These are phyloP conservation scores for Ispidina picta DNA, from an alignment of 2,797 vertebrate species.

Conservation along the genomic window DNA sequence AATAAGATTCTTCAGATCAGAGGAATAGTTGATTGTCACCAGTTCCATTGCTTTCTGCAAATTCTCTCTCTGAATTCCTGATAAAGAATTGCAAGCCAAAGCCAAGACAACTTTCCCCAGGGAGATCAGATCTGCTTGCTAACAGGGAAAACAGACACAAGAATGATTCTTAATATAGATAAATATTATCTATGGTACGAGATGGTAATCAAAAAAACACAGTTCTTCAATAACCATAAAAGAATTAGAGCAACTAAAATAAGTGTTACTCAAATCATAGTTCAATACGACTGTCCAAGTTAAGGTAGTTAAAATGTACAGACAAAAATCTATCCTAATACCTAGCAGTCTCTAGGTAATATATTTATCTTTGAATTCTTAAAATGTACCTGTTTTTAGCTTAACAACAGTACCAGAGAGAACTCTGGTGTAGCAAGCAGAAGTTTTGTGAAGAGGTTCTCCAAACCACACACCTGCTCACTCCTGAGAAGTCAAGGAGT, in stretches of 20 bases:
- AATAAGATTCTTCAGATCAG: conserved; percentile 99
- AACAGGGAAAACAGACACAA: conserved; percentile 61
- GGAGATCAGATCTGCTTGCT: conserved; percentile 99
- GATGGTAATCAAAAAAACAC: background rate
- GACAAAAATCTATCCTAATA: background rate
- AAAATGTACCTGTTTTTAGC: background rate
- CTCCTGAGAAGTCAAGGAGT: background rate
- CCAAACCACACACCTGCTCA: background rate
- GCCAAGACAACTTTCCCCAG: conserved; percentile 99
- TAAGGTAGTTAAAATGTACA: background rate
- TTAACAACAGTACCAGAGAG: background rate
- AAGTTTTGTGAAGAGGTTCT: background rate
- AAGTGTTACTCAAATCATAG: background rate
- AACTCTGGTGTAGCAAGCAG: background rate
- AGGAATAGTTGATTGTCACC: conserved; percentile 99
- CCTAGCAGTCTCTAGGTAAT: background rate
- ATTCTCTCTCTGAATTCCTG: conserved; percentile 99
- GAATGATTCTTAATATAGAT: background rate
- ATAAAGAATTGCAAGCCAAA: conserved; percentile 97
- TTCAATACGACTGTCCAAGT: background rate
- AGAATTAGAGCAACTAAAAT: background rate
- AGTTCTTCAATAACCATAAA: background rate
- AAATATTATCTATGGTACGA: background rate
- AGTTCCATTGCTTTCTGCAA: conserved; percentile 99
- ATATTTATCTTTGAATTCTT: background rate